Percentiles rank a stretch among this genome's conserved stretches.
Conservation (phyloP, 2,113 vertebrate species). For the Poecile atricapillus region DNA sequence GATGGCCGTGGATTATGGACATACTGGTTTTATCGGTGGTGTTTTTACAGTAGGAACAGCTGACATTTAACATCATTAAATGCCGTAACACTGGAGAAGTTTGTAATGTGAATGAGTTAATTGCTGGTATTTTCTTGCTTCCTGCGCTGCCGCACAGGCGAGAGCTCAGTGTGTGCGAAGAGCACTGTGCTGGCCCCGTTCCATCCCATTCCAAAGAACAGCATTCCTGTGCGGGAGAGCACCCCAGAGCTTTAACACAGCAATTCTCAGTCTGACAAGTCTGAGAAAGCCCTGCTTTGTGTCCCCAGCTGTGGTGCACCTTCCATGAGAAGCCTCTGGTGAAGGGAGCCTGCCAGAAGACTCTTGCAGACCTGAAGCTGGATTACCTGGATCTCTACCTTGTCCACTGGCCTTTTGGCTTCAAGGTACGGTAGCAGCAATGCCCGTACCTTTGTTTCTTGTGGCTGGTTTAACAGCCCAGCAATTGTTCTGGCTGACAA, state of each 20-base stretch:
- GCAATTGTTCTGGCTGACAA: not conserved
- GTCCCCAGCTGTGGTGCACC: slow-evolving; percentile 86
- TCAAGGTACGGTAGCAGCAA: slow-evolving; percentile 76
- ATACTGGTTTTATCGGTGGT: not conserved
- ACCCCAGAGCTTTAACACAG: not conserved
- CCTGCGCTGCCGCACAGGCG: not conserved
- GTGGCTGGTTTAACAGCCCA: not conserved
- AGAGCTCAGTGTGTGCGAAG: too few relatives aligned
- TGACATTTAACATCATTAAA: not conserved
- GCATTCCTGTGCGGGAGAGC: not conserved
- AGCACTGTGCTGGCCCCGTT: not conserved
- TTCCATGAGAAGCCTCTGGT: slow-evolving; percentile 83
- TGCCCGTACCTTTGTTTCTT: not conserved
- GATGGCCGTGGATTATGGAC: not conserved
- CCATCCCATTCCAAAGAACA: not conserved
- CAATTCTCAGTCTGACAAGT: not conserved
- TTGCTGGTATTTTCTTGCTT: not conserved
- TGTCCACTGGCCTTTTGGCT: slow-evolving; percentile 90
- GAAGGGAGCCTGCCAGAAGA: slow-evolving; percentile 83
- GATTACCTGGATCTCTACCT: slow-evolving; percentile 93
- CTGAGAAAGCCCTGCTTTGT: not conserved
- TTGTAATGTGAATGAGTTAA: not conserved
- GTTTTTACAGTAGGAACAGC: not conserved
- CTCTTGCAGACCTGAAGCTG: slow-evolving; percentile 82
- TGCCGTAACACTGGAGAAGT: not conserved